These are phyloP conservation scores for Lasioglossum baleicum DNA, from an alignment of 1,140 invertebrate species.

Conservation along the genomic window DNA sequence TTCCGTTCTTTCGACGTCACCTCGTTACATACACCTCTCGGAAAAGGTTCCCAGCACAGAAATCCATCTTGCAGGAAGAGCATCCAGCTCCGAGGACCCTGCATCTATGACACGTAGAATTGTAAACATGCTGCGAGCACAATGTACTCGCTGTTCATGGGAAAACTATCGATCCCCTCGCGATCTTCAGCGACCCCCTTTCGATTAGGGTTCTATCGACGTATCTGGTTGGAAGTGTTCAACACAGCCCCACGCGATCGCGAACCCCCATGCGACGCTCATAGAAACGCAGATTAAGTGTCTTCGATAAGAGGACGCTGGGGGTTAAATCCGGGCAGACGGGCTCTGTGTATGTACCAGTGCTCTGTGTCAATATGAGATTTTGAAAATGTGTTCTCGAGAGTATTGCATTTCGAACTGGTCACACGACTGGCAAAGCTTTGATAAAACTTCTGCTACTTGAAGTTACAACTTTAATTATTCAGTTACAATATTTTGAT, in stretches of 20 bases:
- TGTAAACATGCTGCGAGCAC: slow-evolving; percentile 7
- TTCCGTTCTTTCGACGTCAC: background rate
- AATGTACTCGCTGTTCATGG: slow-evolving; percentile 14
- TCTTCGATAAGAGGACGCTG: slow-evolving; percentile 56
- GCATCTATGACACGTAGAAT: no score
- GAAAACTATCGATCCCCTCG: slow-evolving; percentile 38
- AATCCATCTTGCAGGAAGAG: background rate
- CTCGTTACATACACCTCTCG: background rate
- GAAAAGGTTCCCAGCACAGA: background rate
- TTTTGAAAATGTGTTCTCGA: background rate
- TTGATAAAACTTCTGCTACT: no score
- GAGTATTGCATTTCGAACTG: background rate
- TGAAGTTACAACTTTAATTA: no score
- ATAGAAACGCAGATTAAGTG: slow-evolving; percentile 63
- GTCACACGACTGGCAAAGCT: background rate
- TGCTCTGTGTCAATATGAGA: slow-evolving; percentile 20
- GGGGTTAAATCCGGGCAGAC: slow-evolving; percentile 33
- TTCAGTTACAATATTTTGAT: no score
- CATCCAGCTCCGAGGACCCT: no score
- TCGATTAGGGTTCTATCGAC: slow-evolving; percentile 34
- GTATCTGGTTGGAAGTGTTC: slow-evolving; percentile 36
- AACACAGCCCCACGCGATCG: slow-evolving; percentile 36
- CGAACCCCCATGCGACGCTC: slow-evolving; percentile 9
- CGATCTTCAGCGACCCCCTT: slow-evolving; percentile 14
- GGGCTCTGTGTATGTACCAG: background rate